Percentiles rank a stretch among this genome's conserved stretches.
These are phyloP conservation scores for Thaumatotibia leucotreta DNA, from an alignment of 1,140 invertebrate genomes.

Conservation along the genomic window DNA sequence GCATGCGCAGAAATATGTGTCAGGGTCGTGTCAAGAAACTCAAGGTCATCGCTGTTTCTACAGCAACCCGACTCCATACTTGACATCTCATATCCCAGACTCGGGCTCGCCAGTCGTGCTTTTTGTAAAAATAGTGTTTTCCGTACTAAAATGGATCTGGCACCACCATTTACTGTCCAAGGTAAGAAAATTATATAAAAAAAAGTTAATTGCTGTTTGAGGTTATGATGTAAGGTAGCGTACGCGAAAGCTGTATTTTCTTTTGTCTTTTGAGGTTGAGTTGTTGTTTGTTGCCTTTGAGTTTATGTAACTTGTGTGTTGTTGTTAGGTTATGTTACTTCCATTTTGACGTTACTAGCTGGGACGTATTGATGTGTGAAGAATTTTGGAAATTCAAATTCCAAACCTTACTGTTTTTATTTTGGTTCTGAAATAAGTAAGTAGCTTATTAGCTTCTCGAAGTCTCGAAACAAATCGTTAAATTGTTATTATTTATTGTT, in stretches of 20 bases:
- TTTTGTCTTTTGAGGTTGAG: not conserved
- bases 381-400: too few species aligned
- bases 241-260: not conserved
- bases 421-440: too few species aligned
- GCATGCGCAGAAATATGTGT: constrained; percentile 59
- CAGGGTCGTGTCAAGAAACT: constrained; percentile 55
- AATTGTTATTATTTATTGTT: too few species aligned
- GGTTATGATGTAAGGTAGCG: not conserved
- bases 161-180: constrained; percentile 35
- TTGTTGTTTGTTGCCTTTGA: not conserved
- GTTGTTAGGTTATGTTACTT: not conserved
- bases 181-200: constrained; percentile 22
- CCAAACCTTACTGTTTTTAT: too few species aligned
- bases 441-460: too few species aligned
- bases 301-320: not conserved
- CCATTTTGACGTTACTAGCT: not conserved
- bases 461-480: too few species aligned
- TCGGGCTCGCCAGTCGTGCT: not conserved
- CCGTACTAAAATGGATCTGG: constrained; percentile 30
- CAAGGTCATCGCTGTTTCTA: constrained; percentile 67
- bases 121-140: constrained; percentile 13
- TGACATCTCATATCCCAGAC: not conserved
- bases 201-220: not conserved
- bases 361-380: too few species aligned
- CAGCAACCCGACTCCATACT: constrained; percentile 2